Percentiles rank a stretch among this genome's conserved stretches.
Conservation (phyloP, 53 echinoderm and acorn worm genomes). For the Crossaster papposus region DNA sequence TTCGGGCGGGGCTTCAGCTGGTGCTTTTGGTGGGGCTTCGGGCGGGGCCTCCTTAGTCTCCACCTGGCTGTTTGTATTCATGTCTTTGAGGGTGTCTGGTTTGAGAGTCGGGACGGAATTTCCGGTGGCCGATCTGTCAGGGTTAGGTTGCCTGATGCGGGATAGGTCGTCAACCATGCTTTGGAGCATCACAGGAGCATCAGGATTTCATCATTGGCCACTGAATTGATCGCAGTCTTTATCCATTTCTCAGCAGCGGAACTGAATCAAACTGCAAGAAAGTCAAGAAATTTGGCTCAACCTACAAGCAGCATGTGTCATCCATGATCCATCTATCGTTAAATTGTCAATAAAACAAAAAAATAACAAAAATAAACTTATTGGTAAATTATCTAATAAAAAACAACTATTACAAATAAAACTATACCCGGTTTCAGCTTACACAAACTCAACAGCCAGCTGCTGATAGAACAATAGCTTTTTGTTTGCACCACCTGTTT, state of each 20-base stretch:
- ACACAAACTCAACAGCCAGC: not conserved
- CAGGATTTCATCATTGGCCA: not conserved
- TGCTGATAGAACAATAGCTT: not conserved
- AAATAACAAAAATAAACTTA: not conserved
- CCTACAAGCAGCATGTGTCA: not conserved
- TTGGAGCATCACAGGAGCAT: not conserved
- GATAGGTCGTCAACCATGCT: slow-evolving; percentile 22
- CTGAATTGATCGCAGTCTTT: not conserved
- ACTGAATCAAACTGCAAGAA: not conserved
- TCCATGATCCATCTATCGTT: not conserved
- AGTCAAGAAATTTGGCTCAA: not conserved
- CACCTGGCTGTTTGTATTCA: slow-evolving; percentile 17
- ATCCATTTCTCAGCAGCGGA: not conserved
- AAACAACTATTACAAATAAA: too few species aligned
- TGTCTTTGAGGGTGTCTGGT: not conserved
- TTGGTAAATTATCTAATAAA: too few species aligned
- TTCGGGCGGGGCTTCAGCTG: too few species aligned
- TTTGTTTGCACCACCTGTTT: not conserved
- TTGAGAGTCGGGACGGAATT: not conserved
- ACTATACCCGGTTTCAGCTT: not conserved
- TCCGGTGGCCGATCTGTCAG: not conserved
- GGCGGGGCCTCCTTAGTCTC: slow-evolving; percentile 18
- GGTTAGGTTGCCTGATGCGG: not conserved
- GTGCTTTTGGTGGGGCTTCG: too few species aligned
- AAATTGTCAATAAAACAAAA: not conserved